Evolutionary conservation across 2,797 vertebrate species (phyloP).

Genomic region (Toxotes lorentzi): DNA sequence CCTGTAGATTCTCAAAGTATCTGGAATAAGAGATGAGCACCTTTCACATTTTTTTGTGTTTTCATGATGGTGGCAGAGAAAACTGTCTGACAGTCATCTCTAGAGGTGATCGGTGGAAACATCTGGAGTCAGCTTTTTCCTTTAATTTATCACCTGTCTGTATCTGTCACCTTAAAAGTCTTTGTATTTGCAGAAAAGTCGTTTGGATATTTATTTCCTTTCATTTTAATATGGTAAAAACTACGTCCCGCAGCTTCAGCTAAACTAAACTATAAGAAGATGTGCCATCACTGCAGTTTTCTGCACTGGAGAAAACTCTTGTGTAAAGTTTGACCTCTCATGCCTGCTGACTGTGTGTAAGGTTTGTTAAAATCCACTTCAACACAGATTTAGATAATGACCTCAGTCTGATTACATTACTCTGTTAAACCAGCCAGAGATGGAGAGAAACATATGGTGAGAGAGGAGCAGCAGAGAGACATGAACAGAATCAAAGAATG

Average conservation of each 20-base stretch:
- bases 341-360: not conserved
- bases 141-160: too few relatives aligned
- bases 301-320: not conserved
- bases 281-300: not conserved
- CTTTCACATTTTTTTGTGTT: too few relatives aligned
- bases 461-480: slow-evolving; percentile 2
- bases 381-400: slow-evolving; percentile 30
- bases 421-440: slow-evolving; percentile 22
- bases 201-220: not conserved
- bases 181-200: too few relatives aligned
- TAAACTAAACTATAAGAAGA: not conserved
- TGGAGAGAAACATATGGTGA: slow-evolving; percentile 19
- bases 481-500: not conserved
- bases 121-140: too few relatives aligned
- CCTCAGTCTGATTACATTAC: not conserved
- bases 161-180: too few relatives aligned
- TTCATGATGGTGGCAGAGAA: too few relatives aligned
- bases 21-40: too few relatives aligned
- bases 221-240: not conserved
- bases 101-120: too few relatives aligned
- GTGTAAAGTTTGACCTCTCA: not conserved
- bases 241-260: not conserved
- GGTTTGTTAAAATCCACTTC: slow-evolving; percentile 16
- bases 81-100: too few relatives aligned
- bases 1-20: too few relatives aligned